These are phyloP conservation scores for Pollicipes pollicipes DNA, from an alignment of 1,140 invertebrate species.

Conservation along the genomic window DNA sequence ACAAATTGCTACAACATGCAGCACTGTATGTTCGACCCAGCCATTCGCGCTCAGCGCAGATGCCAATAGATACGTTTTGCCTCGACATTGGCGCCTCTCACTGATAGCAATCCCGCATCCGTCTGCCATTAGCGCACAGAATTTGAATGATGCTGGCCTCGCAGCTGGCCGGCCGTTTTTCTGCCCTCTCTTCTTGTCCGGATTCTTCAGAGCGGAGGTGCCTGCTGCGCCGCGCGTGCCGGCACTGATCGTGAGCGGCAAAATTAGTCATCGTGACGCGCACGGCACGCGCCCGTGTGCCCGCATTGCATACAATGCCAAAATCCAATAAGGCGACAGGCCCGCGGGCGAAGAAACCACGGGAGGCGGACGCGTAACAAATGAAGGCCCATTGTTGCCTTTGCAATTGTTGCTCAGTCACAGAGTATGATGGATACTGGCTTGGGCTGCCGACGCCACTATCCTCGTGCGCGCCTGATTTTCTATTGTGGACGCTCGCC, in stretches of 20 bases:
- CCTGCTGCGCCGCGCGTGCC: not conserved
- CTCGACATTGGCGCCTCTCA: too few relatives aligned
- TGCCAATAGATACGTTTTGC: too few relatives aligned
- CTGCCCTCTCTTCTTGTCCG: not conserved
- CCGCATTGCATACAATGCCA: not conserved
- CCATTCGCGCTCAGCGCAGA: too few relatives aligned
- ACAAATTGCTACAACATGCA: too few relatives aligned
- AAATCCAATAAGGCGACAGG: too few relatives aligned
- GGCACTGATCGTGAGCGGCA: not conserved
- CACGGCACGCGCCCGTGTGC: not conserved
- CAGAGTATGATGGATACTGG: not conserved
- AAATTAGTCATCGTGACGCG: not conserved
- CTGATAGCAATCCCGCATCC: too few relatives aligned
- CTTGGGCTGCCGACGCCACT: too few relatives aligned
- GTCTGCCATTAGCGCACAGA: not conserved
- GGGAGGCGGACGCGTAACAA: not conserved
- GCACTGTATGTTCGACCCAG: too few relatives aligned
- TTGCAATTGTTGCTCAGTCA: not conserved
- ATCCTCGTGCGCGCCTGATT: not conserved
- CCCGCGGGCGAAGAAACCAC: not conserved
- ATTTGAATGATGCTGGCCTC: not conserved
- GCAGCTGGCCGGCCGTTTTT: not conserved
- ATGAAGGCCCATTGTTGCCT: not conserved
- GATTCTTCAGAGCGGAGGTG: not conserved
- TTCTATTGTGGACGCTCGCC: not conserved